Evolutionary conservation across 2,113 vertebrate species (phyloP).

Genomic region (Laticauda colubrina): DNA sequence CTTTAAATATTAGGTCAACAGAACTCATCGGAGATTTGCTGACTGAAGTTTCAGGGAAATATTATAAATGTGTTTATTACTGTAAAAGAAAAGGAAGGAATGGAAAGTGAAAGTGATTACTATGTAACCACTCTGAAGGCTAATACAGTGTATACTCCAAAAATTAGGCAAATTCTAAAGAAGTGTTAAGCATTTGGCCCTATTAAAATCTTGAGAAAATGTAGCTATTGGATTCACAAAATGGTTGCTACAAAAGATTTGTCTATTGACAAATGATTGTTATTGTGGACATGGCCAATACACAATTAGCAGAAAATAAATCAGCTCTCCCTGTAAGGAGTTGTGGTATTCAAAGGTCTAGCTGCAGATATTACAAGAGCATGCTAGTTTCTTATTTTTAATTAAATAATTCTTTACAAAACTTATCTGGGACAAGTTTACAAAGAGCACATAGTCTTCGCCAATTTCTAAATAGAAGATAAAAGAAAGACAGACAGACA

Average conservation of each 20-base stretch:
- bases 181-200: background rate
- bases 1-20: constrained; percentile 46
- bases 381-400: background rate
- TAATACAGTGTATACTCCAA: background rate
- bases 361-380: background rate
- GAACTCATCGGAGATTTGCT: constrained; percentile 44
- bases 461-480: background rate
- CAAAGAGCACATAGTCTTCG: background rate
- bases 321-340: background rate
- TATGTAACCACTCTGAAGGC: background rate
- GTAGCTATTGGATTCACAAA: background rate
- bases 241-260: background rate
- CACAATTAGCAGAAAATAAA: background rate
- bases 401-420: background rate
- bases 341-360: background rate
- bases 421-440: background rate
- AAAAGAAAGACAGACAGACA: too few relatives aligned
- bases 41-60: background rate
- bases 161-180: constrained; percentile 19
- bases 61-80: background rate
- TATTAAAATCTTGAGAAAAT: background rate
- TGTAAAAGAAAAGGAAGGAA: constrained; percentile 7
- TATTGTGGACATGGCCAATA: background rate
- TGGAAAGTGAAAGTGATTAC: background rate
- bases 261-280: background rate